These are phyloP conservation scores for Drosophila kambysellisi DNA, from an alignment of 2,888 invertebrate genomes.

Conservation along the genomic window DNA sequence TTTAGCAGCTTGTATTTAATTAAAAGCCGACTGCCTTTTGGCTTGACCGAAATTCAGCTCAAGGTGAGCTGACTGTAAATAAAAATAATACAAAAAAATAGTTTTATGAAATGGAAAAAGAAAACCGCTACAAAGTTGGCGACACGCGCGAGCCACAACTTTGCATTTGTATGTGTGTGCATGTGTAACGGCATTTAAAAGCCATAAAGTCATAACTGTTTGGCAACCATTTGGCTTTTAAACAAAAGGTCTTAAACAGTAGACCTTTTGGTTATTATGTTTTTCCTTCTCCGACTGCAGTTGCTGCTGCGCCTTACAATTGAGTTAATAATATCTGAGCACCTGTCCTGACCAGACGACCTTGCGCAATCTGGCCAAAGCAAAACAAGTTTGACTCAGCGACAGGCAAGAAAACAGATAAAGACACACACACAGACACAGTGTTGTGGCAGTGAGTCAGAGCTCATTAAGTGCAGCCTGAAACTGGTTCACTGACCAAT, in stretches of 20 bases:
- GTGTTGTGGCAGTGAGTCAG: constrained; percentile 47
- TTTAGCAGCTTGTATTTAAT: constrained; percentile 64
- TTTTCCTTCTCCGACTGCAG: constrained; percentile 18
- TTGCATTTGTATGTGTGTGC: background rate
- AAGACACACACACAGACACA: constrained; percentile 1
- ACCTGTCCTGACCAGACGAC: constrained; percentile 80
- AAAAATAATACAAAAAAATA: constrained; percentile 38
- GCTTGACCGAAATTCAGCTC: constrained; percentile 80
- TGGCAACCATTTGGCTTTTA: constrained; percentile 47
- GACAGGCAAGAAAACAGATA: constrained; percentile 23
- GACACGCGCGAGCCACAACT: constrained; percentile 50
- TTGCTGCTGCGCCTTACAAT: constrained; percentile 48
- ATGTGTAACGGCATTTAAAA: constrained; percentile 52
- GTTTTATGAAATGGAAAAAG: constrained; percentile 32
- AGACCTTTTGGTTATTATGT: constrained; percentile 10
- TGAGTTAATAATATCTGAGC: constrained; percentile 55
- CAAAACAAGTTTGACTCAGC: constrained; percentile 59
- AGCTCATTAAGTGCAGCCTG: constrained; percentile 47
- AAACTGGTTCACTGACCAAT: constrained; percentile 75
- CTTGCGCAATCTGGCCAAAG: constrained; percentile 76
- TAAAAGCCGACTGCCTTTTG: constrained; percentile 67
- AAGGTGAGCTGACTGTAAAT: constrained; percentile 62
- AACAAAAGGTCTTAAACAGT: constrained; percentile 25
- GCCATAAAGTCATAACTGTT: constrained; percentile 67
- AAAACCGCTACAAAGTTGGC: constrained; percentile 53